These are phyloP conservation scores for Protomyctophum bolini DNA, from an alignment of 2,113 vertebrate species.

Conservation along the genomic window DNA sequence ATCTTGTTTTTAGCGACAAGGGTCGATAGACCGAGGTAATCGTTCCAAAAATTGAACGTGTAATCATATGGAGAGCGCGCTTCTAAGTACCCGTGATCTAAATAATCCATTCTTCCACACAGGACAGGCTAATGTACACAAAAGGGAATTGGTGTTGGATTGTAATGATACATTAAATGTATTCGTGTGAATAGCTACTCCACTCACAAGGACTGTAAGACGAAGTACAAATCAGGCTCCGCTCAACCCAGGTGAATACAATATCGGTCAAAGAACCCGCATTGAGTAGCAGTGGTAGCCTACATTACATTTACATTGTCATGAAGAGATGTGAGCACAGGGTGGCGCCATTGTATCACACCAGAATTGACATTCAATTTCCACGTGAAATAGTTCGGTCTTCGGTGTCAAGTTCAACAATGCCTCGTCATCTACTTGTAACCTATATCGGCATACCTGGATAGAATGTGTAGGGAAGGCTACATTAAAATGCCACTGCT, in stretches of 20 bases:
- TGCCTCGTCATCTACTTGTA: not conserved
- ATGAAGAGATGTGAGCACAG: constrained; percentile 6
- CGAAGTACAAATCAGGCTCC: too few species aligned
- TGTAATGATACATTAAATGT: too few species aligned
- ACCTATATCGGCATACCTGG: too few species aligned
- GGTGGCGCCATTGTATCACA: constrained; percentile 21
- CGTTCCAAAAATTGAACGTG: constrained; percentile 86
- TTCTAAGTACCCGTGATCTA: constrained; percentile 77
- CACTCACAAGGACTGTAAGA: too few species aligned
- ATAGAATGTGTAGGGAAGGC: too few species aligned
- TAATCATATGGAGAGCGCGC: constrained; percentile 79
- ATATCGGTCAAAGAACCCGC: too few species aligned
- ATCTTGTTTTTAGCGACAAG: constrained; percentile 75
- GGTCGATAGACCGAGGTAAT: constrained; percentile 82
- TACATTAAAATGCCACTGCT: too few species aligned
- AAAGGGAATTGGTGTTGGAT: constrained; percentile 1
- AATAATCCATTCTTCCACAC: constrained; percentile 73
- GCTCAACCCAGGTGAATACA: too few species aligned
- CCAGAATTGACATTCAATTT: not conserved
- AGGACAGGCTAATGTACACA: constrained; percentile 33
- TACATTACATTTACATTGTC: not conserved
- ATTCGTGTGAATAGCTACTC: too few species aligned
- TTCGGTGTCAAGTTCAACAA: not conserved
- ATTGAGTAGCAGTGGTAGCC: too few species aligned
- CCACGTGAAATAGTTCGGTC: too few species aligned